phyloP scores from a whole-genome alignment of 2,113 vertebrate species.

The Hydropotes inermis region DNA sequence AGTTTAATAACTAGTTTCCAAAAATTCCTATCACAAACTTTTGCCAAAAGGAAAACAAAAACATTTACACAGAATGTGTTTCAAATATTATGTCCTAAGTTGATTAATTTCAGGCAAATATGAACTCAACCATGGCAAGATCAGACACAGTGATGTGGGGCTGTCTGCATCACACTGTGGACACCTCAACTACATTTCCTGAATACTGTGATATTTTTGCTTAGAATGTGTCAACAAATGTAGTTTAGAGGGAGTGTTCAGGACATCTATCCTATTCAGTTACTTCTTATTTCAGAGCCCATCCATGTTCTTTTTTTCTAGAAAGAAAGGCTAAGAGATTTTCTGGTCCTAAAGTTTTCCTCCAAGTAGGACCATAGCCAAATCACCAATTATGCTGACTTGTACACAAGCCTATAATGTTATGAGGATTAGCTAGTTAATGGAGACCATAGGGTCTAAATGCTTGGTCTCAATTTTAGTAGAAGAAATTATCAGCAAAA shows the following conservation, averaged over 20 bases:
- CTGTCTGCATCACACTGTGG: neutral
- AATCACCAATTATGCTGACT: neutral
- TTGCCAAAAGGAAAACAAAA: neutral
- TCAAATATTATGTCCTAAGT: neutral
- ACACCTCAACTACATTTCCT: neutral
- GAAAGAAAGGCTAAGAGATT: neutral
- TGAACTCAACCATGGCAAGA: neutral
- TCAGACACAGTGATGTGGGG: neutral
- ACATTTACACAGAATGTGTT: neutral
- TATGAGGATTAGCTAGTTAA: neutral
- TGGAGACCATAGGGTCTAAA: neutral
- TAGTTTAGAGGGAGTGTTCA: neutral
- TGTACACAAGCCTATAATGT: neutral
- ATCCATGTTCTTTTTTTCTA: neutral
- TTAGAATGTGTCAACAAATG: neutral
- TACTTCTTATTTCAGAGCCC: neutral
- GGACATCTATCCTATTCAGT: neutral
- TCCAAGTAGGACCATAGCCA: neutral
- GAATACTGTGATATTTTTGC: neutral
- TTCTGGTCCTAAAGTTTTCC: neutral
- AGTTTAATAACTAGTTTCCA: neutral
- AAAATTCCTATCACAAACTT: neutral
- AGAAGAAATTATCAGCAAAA: neutral
- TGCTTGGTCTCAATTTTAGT: neutral
- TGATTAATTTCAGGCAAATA: neutral